A percentile compares a stretch with the other conserved stretches of the same genome.
Evolutionary conservation across 2,113 vertebrate genomes (phyloP).

Genomic region (Morone saxatilis): DNA sequence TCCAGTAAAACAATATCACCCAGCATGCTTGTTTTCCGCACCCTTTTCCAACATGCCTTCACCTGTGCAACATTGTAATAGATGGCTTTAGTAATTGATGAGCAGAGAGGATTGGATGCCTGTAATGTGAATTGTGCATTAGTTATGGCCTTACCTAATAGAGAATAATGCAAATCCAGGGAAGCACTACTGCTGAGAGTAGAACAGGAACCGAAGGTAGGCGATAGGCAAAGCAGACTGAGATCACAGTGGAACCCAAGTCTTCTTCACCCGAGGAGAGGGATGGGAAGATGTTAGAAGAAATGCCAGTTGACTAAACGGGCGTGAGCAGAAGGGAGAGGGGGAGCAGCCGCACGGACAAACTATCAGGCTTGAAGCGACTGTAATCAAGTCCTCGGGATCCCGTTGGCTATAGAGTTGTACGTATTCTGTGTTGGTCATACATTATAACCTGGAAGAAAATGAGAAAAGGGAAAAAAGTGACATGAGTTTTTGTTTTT

Average conservation of each 20-base stretch:
- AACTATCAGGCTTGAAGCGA: slow-evolving; percentile 97
- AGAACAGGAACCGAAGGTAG: slow-evolving; percentile 75
- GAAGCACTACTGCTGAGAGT: slow-evolving; percentile 55
- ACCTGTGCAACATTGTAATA: slow-evolving; percentile 18
- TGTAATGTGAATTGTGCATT: slow-evolving; percentile 58
- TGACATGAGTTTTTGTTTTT: background rate
- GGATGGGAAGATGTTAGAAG: slow-evolving; percentile 75
- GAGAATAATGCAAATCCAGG: slow-evolving; percentile 77
- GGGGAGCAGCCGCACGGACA: slow-evolving; percentile 86
- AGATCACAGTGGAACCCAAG: slow-evolving; percentile 66
- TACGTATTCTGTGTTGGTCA: slow-evolving; percentile 95
- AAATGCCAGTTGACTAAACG: slow-evolving; percentile 81
- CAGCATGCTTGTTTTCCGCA: background rate
- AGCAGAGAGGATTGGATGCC: slow-evolving; percentile 52
- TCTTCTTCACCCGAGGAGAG: slow-evolving; percentile 78
- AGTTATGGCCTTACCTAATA: slow-evolving; percentile 85
- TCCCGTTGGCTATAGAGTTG: slow-evolving; percentile 95
- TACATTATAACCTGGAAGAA: slow-evolving; percentile 93
- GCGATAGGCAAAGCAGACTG: slow-evolving; percentile 73
- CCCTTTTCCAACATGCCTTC: background rate
- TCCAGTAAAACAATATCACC: background rate
- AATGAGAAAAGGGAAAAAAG: slow-evolving; percentile 17
- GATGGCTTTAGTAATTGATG: slow-evolving; percentile 45
- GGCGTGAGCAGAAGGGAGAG: slow-evolving; percentile 72
- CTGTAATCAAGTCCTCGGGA: slow-evolving; percentile 95